These are phyloP conservation scores for Diplogasteroides magnus DNA, from an alignment of 1,140 invertebrate species.

Conservation along the genomic window DNA sequence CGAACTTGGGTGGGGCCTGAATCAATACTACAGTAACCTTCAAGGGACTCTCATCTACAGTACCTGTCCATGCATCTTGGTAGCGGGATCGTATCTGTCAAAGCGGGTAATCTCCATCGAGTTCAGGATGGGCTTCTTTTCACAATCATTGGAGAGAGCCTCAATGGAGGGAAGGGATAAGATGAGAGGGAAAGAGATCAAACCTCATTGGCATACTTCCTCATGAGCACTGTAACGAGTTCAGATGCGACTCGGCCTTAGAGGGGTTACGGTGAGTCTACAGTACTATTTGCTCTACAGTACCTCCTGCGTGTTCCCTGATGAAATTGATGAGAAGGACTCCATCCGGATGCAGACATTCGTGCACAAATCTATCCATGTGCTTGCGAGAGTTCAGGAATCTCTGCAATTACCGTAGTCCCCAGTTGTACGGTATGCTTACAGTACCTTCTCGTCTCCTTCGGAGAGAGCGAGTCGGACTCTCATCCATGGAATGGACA, in stretches of 20 bases:
- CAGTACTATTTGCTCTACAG: no score
- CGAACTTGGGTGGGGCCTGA: neutral
- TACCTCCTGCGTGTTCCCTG: conserved; percentile 11
- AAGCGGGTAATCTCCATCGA: neutral
- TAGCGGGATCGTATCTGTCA: neutral
- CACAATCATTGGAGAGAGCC: neutral
- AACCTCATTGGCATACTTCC: neutral
- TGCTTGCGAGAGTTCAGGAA: neutral
- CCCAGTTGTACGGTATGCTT: no score
- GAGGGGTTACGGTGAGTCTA: no score
- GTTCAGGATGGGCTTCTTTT: neutral
- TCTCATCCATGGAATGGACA: conserved; percentile 9
- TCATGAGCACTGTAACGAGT: neutral
- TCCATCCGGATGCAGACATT: conserved; percentile 20
- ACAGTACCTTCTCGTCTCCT: neutral
- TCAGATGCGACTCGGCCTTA: neutral
- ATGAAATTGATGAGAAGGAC: conserved; percentile 14
- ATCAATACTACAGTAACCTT: neutral
- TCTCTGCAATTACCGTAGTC: no score
- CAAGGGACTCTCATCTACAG: neutral
- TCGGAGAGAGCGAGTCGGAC: no score
- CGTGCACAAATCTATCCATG: neutral
- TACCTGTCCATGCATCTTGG: neutral
- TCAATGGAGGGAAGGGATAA: neutral
- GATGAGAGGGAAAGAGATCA: neutral